phyloP scores from a whole-genome alignment of 2,113 vertebrate genomes.

The Arenaria interpres region DNA sequence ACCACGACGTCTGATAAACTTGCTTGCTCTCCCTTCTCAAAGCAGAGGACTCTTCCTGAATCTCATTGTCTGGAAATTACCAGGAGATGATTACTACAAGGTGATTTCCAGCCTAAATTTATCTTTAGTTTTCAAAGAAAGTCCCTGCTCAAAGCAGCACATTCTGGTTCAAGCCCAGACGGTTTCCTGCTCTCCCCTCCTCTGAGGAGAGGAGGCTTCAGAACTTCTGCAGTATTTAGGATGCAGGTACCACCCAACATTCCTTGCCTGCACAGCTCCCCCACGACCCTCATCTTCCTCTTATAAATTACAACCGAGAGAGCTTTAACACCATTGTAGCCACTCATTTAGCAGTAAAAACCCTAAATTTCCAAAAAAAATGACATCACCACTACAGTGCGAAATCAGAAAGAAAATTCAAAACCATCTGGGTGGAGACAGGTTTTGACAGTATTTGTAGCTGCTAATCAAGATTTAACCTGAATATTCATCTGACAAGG shows the following conservation, averaged over 20 bases:
- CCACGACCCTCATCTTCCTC: background rate
- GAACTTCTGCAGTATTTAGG: background rate
- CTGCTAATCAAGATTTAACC: background rate
- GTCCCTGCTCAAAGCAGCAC: constrained; percentile 52
- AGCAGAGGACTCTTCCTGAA: background rate
- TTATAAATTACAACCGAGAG: background rate
- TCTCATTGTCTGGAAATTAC: constrained; percentile 12
- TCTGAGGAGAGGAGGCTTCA: background rate
- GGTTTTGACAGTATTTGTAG: background rate
- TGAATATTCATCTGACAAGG: background rate
- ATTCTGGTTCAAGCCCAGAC: constrained; percentile 54
- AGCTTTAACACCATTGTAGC: background rate
- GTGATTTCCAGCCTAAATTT: constrained; percentile 59
- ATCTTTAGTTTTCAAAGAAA: constrained; percentile 44
- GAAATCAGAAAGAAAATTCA: background rate
- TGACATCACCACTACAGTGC: too few species aligned
- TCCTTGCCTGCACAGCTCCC: background rate
- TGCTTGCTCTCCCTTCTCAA: background rate
- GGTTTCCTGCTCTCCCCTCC: background rate
- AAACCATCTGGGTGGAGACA: background rate
- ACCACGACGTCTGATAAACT: background rate
- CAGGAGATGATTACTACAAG: constrained; percentile 7
- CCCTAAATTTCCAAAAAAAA: background rate
- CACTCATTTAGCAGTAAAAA: background rate
- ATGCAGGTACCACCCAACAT: background rate